A percentile compares a stretch with the other conserved stretches of the same genome.
Conservation (phyloP, 2,888 invertebrate species). For the Unio pictorum region DNA sequence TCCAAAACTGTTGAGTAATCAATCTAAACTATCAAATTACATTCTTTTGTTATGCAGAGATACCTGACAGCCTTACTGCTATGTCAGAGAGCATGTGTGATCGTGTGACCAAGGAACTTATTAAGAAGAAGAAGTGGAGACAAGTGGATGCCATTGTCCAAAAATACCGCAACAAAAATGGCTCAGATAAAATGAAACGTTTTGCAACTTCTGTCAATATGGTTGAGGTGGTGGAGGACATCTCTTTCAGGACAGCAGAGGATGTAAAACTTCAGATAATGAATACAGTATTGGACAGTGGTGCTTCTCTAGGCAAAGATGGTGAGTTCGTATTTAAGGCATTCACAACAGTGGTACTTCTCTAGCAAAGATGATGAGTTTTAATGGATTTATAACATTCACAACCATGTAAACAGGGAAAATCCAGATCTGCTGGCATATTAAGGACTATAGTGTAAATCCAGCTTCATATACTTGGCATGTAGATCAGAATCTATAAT, state of each 20-base stretch:
- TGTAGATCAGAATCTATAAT: too few relatives aligned
- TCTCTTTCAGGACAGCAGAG: constrained; percentile 21
- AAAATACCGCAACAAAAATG: constrained; percentile 30
- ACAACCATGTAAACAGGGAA: too few relatives aligned
- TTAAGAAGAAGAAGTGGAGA: constrained; percentile 37
- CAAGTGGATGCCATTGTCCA: constrained; percentile 41
- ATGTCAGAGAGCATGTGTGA: constrained; percentile 27
- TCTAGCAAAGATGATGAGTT: constrained; percentile 20
- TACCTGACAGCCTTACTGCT: constrained; percentile 36
- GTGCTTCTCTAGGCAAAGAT: constrained; percentile 32
- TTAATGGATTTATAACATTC: too few relatives aligned
- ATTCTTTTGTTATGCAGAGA: constrained; percentile 24
- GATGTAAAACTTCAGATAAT: constrained; percentile 32
- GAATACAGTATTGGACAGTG: constrained; percentile 31
- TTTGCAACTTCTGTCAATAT: constrained; percentile 36
- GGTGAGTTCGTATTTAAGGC: too few relatives aligned
- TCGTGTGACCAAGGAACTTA: constrained; percentile 34
- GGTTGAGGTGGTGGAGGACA: constrained; percentile 26
- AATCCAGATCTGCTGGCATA: too few relatives aligned
- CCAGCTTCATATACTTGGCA: too few relatives aligned
- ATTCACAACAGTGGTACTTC: too few relatives aligned
- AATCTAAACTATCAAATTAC: too few relatives aligned
- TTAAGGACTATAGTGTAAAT: too few relatives aligned
- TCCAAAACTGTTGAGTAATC: too few relatives aligned
- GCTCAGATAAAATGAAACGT: constrained; percentile 18